Evolutionary conservation across 2,113 vertebrate genomes (phyloP).

Genomic region (Ranitomeya variabilis): DNA sequence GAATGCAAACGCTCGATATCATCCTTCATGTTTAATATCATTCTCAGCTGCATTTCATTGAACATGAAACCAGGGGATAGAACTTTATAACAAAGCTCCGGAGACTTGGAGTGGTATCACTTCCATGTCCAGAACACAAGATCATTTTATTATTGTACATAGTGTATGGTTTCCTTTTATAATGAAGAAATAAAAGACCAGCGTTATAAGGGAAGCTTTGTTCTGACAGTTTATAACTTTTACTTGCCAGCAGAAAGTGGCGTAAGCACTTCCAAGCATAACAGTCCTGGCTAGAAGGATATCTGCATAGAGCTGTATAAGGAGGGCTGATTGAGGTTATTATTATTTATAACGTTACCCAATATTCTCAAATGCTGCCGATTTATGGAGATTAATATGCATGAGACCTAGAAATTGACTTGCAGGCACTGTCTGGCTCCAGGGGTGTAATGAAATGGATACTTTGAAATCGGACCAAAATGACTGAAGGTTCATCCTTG

Average conservation of each 20-base stretch:
- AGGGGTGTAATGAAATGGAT: neutral
- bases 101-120: slow-evolving; percentile 28
- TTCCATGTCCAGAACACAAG: slow-evolving; percentile 52
- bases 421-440: neutral
- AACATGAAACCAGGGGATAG: slow-evolving; percentile 39
- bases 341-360: neutral
- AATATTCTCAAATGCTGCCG: neutral
- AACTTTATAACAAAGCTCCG: slow-evolving; percentile 44
- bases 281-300: slow-evolving; percentile 9
- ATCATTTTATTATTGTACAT: slow-evolving; percentile 52
- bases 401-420: neutral
- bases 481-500: neutral
- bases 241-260: slow-evolving; percentile 22
- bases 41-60: slow-evolving; percentile 48
- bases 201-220: slow-evolving; percentile 47
- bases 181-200: slow-evolving; percentile 52
- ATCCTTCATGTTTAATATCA: slow-evolving; percentile 45
- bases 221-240: slow-evolving; percentile 2
- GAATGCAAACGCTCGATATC: slow-evolving; percentile 27
- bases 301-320: neutral
- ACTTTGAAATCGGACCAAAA: neutral
- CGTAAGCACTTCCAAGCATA: slow-evolving; percentile 33
- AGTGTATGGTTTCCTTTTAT: slow-evolving; percentile 58
- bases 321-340: neutral
- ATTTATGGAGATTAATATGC: slow-evolving; percentile 3